Percentiles rank a stretch among this genome's conserved stretches.
Evolutionary conservation across 1,140 invertebrate species (phyloP).

Genomic region (Acyrthosiphon pisum): DNA sequence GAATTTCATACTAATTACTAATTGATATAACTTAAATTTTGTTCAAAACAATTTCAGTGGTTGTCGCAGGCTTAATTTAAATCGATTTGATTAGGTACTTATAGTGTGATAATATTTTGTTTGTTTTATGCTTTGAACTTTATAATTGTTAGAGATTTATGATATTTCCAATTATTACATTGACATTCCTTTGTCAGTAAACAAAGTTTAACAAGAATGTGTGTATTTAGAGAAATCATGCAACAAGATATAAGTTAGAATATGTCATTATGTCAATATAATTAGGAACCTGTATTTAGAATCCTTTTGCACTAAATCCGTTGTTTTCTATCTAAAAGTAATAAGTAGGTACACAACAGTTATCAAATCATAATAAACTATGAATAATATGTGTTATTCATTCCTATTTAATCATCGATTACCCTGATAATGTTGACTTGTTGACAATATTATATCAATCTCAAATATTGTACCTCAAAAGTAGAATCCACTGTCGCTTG

Average conservation of each 20-base stretch:
- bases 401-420: not conserved
- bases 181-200: not conserved
- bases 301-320: not conserved
- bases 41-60: not conserved
- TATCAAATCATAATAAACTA: not conserved
- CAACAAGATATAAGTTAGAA: not conserved
- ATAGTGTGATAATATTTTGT: not conserved
- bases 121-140: not conserved
- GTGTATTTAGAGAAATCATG: not conserved
- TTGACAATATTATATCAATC: not conserved
- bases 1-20: not conserved
- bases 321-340: too few relatives aligned
- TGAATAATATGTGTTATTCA: not conserved
- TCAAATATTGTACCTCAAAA: not conserved
- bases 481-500: not conserved
- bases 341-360: too few relatives aligned
- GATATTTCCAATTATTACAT: not conserved
- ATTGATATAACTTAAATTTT: not conserved
- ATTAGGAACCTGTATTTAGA: not conserved
- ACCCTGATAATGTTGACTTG: not conserved
- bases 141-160: not conserved
- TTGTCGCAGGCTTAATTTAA: not conserved
- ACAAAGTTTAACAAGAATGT: not conserved
- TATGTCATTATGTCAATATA: not conserved
- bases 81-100: not conserved